Conservation (phyloP, 2,797 vertebrate genomes). For the Rhyacichthys aspro region DNA sequence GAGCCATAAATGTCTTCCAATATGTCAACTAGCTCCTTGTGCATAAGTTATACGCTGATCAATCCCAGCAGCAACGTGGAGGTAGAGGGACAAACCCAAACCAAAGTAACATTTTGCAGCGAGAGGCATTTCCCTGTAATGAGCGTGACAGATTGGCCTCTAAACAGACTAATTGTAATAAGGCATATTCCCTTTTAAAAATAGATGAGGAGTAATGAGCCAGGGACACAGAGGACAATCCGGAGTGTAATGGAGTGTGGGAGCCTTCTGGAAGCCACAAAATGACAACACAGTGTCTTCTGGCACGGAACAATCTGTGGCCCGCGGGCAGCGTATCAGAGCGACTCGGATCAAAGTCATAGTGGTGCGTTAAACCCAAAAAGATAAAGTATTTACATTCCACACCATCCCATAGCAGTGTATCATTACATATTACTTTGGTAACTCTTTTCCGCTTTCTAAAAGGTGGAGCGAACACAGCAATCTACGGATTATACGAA, state of each 20-base stretch:
- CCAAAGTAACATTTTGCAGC: conserved; percentile 1
- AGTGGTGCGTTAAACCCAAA: conserved; percentile 6
- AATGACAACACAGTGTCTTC: conserved; percentile 23
- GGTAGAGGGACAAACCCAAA: not conserved
- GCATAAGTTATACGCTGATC: conserved; percentile 1
- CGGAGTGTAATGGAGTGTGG: conserved; percentile 56
- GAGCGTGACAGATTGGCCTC: conserved; percentile 67
- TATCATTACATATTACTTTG: too few relatives aligned
- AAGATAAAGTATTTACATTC: conserved; percentile 25
- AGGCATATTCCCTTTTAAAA: conserved; percentile 72
- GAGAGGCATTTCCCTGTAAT: conserved; percentile 49
- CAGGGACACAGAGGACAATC: conserved; percentile 57
- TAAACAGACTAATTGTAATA: conserved; percentile 71
- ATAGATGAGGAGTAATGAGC: conserved; percentile 73
- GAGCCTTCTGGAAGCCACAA: conserved; percentile 29
- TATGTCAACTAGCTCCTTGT: not conserved
- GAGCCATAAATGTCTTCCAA: conserved; percentile 12
- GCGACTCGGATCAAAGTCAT: conserved; percentile 33
- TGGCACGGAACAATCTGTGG: conserved; percentile 17
- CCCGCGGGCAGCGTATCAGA: conserved; percentile 2
- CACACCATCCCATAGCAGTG: too few relatives aligned
- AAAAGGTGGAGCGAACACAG: too few relatives aligned
- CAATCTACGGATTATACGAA: too few relatives aligned
- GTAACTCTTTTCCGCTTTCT: too few relatives aligned
- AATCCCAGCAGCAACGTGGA: conserved; percentile 12